Evolutionary conservation across 2,113 vertebrate genomes (phyloP).

Genomic region (Sigmodon hispidus): DNA sequence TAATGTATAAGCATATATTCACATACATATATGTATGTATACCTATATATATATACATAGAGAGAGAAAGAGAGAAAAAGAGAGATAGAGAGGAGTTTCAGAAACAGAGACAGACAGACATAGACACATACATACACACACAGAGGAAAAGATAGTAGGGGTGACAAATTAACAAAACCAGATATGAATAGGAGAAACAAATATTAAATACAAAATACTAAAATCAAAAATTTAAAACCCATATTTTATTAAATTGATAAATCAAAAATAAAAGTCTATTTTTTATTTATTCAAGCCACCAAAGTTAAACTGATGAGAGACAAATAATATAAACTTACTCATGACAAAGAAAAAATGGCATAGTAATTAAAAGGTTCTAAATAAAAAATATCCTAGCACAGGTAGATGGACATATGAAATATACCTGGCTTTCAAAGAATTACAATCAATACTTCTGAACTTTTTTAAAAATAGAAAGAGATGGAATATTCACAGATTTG

Average conservation of each 20-base stretch:
- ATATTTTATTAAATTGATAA: neutral
- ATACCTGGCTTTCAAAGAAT: neutral
- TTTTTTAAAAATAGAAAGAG: neutral
- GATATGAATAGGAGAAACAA: neutral
- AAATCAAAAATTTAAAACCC: neutral
- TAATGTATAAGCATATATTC: too few relatives aligned
- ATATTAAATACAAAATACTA: too few relatives aligned
- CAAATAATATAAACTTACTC: neutral
- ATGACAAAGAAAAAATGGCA: neutral
- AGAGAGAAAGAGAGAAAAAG: too few relatives aligned
- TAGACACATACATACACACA: neutral
- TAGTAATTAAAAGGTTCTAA: neutral
- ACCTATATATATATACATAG: too few relatives aligned
- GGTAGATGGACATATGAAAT: neutral
- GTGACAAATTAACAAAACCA: neutral
- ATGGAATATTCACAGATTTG: neutral
- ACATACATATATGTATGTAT: too few relatives aligned
- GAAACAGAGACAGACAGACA: neutral
- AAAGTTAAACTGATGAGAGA: neutral
- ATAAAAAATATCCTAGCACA: neutral
- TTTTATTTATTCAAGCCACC: neutral
- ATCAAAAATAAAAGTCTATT: neutral
- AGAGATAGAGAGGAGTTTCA: too few relatives aligned
- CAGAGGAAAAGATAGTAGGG: fast-evolving
- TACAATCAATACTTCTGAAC: neutral